phyloP scores from a whole-genome alignment of 1,140 invertebrate genomes.

The Aphis gossypii region DNA sequence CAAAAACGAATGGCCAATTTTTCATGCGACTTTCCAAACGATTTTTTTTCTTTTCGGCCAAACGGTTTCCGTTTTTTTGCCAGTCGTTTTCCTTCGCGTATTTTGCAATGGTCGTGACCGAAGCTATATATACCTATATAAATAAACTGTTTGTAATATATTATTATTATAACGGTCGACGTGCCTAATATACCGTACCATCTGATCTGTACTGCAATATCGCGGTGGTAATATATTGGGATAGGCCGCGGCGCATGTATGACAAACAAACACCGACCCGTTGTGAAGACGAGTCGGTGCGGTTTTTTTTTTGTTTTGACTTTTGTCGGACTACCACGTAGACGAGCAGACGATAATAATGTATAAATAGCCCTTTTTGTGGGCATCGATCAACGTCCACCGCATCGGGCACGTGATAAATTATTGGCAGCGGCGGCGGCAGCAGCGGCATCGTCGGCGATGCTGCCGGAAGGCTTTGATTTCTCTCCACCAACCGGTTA shows the following conservation, averaged over 20 bases:
- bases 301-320: neutral
- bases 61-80: neutral
- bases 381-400: conserved; percentile 36
- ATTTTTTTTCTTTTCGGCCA: neutral
- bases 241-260: neutral
- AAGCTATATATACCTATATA: neutral
- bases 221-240: neutral
- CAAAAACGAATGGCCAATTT: neutral
- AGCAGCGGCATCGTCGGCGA: neutral
- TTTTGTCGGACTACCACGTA: neutral
- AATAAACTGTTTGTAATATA: neutral
- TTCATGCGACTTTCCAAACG: neutral
- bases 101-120: neutral
- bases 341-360: neutral
- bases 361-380: neutral
- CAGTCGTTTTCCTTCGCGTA: neutral
- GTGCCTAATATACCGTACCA: neutral
- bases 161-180: neutral
- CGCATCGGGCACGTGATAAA: conserved; percentile 23
- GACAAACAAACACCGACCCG: neutral
- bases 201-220: neutral
- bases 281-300: neutral
- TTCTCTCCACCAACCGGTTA: conserved; percentile 55
- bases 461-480: conserved; percentile 53
- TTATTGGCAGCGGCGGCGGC: conserved; percentile 34